Percentiles rank a stretch among this genome's conserved stretches.
Evolutionary conservation across 2,888 invertebrate genomes (phyloP).

Genomic region (Microdon myrmicae): DNA sequence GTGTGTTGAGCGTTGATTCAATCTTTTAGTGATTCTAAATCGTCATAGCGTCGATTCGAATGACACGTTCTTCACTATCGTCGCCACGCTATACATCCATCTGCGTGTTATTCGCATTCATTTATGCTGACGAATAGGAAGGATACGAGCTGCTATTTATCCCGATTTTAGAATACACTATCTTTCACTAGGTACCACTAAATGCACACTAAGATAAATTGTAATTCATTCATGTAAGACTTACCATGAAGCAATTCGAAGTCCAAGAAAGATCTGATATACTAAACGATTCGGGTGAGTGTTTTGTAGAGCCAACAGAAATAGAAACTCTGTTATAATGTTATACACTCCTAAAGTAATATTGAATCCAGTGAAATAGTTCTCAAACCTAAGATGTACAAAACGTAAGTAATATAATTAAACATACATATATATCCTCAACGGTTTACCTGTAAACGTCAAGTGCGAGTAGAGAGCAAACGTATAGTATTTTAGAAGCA

Average conservation of each 20-base stretch:
- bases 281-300: constrained; percentile 61
- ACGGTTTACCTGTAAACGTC: constrained; percentile 61
- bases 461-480: constrained; percentile 60
- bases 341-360: constrained; percentile 64
- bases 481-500: constrained; percentile 62
- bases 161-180: too few relatives aligned
- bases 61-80: too few relatives aligned
- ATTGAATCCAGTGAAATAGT: constrained; percentile 65
- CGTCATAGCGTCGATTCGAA: too few relatives aligned
- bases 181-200: too few relatives aligned
- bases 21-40: too few relatives aligned
- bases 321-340: constrained; percentile 63
- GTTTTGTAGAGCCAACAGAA: constrained; percentile 61
- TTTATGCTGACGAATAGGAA: too few relatives aligned
- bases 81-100: too few relatives aligned
- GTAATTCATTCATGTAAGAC: too few relatives aligned
- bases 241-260: constrained; percentile 64
- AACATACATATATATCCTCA: not conserved
- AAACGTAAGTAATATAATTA: not conserved
- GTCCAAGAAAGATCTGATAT: constrained; percentile 62
- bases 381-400: constrained; percentile 61
- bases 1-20: too few relatives aligned
- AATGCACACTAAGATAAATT: too few relatives aligned
- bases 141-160: too few relatives aligned
- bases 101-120: too few relatives aligned